Evolutionary conservation across 2,113 vertebrate species (phyloP), one percentile per base, ranked within the genome.

Genomic region (Thamnophis sirtalis): DNA sequence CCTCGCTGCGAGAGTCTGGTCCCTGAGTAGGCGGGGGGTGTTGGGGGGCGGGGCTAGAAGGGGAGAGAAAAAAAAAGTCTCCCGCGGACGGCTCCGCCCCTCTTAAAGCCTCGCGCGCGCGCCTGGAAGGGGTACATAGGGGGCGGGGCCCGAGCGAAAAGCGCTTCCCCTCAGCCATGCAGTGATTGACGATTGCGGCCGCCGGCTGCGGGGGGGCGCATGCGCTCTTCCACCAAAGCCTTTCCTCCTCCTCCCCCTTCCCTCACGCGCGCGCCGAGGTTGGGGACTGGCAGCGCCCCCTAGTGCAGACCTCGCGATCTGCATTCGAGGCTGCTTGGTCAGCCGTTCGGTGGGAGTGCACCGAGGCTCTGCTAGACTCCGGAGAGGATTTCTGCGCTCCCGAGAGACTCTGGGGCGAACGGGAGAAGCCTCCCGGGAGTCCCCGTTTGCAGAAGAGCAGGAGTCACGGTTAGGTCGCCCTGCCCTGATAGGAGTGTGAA

Each of bases 1-100:
- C 53, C 0, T 58, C 0, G 0, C 1, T 3, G 1, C 8, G 19
- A 10, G 19, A 3, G 84, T 10, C 48, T 51, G 84, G 21, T 56
- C 21, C 22, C 24, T 5, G 1, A 13, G 63, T 43, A 4, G 1
- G 11, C 1, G 3, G 24, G 24, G 19, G 10, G 55, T 4, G 54
- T 2, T 0, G 55, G 5, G 1, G 54, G 15, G 54, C 4, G 55
- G 7, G 55, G 21, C 22, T 56, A 21, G 17, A 22, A 54, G 15
- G 54, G 54, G 54, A 4, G 43, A 43, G 1, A 43, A 43, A 4
- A 1, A 10, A 60, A 53, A 10, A 15, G 13, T 33, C 10, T 50
- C 17, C 4, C 0, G 26, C 56, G 11, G 3, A 19, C 9, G 24
- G 10, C 22, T 49, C 88, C 88, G 48, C 56, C 88, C 56, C 58